phyloP scores from a whole-genome alignment of 2,888 invertebrate species.

The Leucania comma region DNA sequence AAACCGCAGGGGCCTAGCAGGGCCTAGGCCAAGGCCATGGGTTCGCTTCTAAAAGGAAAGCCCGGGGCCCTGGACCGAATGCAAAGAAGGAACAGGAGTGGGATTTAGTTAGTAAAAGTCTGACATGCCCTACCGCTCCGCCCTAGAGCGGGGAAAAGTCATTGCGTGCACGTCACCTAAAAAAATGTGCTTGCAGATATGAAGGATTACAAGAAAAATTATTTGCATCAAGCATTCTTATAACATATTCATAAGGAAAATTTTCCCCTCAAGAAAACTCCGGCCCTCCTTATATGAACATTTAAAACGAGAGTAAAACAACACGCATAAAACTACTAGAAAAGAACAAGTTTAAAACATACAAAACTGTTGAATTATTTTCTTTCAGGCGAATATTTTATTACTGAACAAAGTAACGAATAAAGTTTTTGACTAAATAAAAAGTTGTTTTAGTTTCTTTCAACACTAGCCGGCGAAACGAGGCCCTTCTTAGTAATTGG shows the following conservation, averaged over 20 bases:
- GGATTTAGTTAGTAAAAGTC: too few relatives aligned
- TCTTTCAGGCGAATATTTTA: constrained; percentile 31
- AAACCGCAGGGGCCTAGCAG: too few relatives aligned
- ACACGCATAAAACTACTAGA: not conserved
- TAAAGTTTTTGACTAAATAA: constrained; percentile 27
- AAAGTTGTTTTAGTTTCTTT: constrained; percentile 23
- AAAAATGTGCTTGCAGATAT: too few relatives aligned
- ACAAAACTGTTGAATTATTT: constrained; percentile 30
- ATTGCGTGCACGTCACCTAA: too few relatives aligned
- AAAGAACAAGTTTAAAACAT: constrained; percentile 23
- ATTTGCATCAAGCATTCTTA: not conserved
- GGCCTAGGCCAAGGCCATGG: too few relatives aligned
- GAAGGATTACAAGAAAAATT: not conserved
- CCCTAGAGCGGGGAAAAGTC: too few relatives aligned
- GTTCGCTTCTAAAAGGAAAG: too few relatives aligned
- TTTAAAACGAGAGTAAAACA: constrained; percentile 2
- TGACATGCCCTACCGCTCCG: too few relatives aligned
- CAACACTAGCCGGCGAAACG: constrained; percentile 7
- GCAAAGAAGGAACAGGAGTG: too few relatives aligned
- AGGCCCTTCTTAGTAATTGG: constrained; percentile 29
- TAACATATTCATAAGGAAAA: not conserved
- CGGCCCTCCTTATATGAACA: not conserved
- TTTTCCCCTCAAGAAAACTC: not conserved
- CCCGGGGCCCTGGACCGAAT: too few relatives aligned
- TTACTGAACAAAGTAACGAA: constrained; percentile 16